Base-by-base conservation (phyloP, 2,797 vertebrate genomes). In the Siniperca obscura region DNA sequence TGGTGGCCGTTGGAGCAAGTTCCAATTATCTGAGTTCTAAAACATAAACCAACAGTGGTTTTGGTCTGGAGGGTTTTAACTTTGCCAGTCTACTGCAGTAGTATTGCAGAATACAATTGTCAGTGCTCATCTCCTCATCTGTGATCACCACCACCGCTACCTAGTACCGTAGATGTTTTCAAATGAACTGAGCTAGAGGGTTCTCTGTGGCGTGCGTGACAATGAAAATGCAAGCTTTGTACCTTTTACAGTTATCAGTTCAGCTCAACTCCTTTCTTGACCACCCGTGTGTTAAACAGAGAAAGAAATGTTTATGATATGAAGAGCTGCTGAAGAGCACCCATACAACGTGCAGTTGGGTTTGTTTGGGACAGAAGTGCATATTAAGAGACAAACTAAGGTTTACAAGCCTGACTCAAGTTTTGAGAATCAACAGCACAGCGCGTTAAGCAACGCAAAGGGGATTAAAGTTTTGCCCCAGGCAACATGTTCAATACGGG, bases 401-500 rank as follows among this genome's bases (percentile, higher is more conserved):
- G 34, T 73, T 64, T 70, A 76, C 17, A 83, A 64, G 46, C 46
- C 46, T 48, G 72, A 70, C 25, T 78, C 40, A 40, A 48, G 64
- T 73, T 55, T 38, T 52, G 36, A 52, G 79, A 81, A 59, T 40
- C 52, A 75, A 69, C 76, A 75, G 46, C 53, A 14, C 25, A 50
- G 61, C 2, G 30, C 36, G 50, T 53, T 61, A 36, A 80, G 66
- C 66, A 75, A 52, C 11, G 19, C 52, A 22, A 52, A 7, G n/a
- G 40, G 34, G 82, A 30, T 25, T 53, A 10, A 50, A 59, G 62
- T 48, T 81, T 70, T 46, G 71, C 73, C 67, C 56, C 2, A 25
- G 84, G 86, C 82, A 53, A 21, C 14, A 22, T 30, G 22, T 74
- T 81, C 67, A 62, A 46, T 21, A 27, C 57, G 61, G 70, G 62